Conservation (phyloP, 2,888 invertebrate species). For the Limnephilus rhombicus region DNA sequence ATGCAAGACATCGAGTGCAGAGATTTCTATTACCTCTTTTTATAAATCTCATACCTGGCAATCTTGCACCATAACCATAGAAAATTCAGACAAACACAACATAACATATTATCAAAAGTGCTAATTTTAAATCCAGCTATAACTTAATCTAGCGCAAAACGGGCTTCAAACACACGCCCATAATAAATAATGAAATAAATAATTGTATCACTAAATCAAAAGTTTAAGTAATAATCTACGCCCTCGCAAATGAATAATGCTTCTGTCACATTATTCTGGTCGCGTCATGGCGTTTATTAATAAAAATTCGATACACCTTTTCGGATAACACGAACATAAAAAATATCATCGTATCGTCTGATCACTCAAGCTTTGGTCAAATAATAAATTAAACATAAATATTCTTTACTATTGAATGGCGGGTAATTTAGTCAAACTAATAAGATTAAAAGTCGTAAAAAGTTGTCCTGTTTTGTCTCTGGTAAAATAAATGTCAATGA, state of each 20-base stretch:
- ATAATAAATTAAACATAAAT: slow-evolving; percentile 49
- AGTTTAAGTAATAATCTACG: slow-evolving; percentile 18
- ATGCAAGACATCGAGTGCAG: slow-evolving; percentile 16
- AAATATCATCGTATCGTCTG: slow-evolving; percentile 36
- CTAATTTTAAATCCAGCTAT: slow-evolving; percentile 23
- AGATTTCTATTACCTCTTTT: neutral
- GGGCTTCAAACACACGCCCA: slow-evolving; percentile 44
- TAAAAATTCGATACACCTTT: slow-evolving; percentile 30
- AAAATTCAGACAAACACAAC: slow-evolving; percentile 40
- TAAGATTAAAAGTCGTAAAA: neutral
- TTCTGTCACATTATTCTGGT: slow-evolving; percentile 2
- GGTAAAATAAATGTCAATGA: neutral
- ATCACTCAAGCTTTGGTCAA: slow-evolving; percentile 48
- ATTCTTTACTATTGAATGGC: slow-evolving; percentile 51
- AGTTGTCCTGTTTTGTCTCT: neutral
- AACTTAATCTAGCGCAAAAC: slow-evolving; percentile 44
- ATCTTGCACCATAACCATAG: slow-evolving; percentile 44
- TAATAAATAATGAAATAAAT: slow-evolving; percentile 65
- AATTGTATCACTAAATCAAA: slow-evolving; percentile 60
- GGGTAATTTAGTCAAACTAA: slow-evolving; percentile 37
- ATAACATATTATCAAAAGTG: slow-evolving; percentile 45
- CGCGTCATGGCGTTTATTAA: slow-evolving; percentile 25
- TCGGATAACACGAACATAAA: neutral
- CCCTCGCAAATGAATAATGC: slow-evolving; percentile 29
- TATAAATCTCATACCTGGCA: slow-evolving; percentile 15